Evolutionary conservation across 2,888 invertebrate species (phyloP).

Genomic region (Caradrina kadenii): DNA sequence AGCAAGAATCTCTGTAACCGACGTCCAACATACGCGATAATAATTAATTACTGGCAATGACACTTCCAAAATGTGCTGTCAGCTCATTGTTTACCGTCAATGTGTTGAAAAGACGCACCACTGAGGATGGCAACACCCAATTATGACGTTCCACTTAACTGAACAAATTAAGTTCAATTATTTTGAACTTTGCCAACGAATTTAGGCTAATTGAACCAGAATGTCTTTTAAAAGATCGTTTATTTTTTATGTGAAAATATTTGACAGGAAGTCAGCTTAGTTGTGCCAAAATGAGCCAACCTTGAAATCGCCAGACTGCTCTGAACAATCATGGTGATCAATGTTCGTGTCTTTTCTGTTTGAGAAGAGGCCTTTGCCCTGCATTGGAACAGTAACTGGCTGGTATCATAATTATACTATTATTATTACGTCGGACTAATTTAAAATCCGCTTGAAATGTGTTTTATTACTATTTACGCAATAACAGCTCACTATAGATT

Average conservation of each 20-base stretch:
- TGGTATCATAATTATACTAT: no score
- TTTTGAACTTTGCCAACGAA: constrained; percentile 41
- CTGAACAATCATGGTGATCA: no score
- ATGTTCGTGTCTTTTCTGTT: no score
- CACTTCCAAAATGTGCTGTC: constrained; percentile 49
- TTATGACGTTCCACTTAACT: constrained; percentile 61
- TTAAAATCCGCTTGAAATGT: no score
- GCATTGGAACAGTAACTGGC: no score
- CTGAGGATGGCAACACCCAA: constrained; percentile 61
- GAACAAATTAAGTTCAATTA: constrained; percentile 56
- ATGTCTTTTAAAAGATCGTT: background rate
- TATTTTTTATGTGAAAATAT: constrained; percentile 13
- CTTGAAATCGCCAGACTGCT: no score
- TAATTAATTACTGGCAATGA: constrained; percentile 57
- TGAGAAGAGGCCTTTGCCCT: no score
- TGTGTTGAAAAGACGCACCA: constrained; percentile 57
- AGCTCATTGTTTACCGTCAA: constrained; percentile 57
- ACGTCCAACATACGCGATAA: constrained; percentile 34
- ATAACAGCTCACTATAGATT: no score
- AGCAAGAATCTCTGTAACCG: constrained; percentile 11
- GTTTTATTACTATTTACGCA: no score
- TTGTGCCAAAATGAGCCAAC: no score
- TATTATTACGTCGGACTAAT: no score
- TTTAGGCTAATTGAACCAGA: constrained; percentile 25
- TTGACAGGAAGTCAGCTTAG: background rate